Evolutionary conservation across 2,888 invertebrate genomes (phyloP).

Genomic region (Holacanthella duospinosa): DNA sequence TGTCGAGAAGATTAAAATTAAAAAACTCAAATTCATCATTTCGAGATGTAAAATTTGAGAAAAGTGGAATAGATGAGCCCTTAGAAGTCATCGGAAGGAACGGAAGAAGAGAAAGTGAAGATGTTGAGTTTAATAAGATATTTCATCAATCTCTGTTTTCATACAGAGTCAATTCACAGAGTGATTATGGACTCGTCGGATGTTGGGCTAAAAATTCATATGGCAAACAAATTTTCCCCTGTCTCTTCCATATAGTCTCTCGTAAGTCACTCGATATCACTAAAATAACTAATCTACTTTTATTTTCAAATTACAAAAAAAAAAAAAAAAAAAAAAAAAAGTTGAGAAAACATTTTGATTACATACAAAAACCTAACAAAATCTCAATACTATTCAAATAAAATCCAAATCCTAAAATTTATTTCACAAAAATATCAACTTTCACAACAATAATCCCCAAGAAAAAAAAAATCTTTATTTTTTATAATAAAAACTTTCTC

Average conservation of each 20-base stretch:
- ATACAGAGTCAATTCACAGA: constrained; percentile 48
- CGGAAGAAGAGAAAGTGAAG: constrained; percentile 57
- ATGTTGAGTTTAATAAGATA: constrained; percentile 50
- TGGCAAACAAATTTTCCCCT: constrained; percentile 68
- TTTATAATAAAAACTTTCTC: too few relatives aligned
- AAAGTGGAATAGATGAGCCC: neutral
- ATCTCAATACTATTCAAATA: too few relatives aligned
- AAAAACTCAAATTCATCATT: neutral
- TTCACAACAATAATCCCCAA: too few relatives aligned
- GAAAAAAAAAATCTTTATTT: too few relatives aligned
- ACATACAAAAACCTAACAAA: too few relatives aligned
- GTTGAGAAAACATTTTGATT: too few relatives aligned
- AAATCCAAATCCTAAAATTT: too few relatives aligned
- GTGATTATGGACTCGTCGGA: constrained; percentile 68
- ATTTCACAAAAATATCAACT: too few relatives aligned
- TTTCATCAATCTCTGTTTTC: constrained; percentile 42
- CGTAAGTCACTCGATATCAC: too few relatives aligned
- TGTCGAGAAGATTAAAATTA: neutral
- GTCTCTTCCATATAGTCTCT: constrained; percentile 67
- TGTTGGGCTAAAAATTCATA: constrained; percentile 81
- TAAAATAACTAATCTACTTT: too few relatives aligned
- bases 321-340: too few relatives aligned
- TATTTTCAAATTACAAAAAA: neutral
- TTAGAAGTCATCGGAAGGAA: neutral
- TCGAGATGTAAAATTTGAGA: too few relatives aligned